phyloP scores from a whole-genome alignment of 1,140 invertebrate genomes.

The Ruditapes philippinarum region DNA sequence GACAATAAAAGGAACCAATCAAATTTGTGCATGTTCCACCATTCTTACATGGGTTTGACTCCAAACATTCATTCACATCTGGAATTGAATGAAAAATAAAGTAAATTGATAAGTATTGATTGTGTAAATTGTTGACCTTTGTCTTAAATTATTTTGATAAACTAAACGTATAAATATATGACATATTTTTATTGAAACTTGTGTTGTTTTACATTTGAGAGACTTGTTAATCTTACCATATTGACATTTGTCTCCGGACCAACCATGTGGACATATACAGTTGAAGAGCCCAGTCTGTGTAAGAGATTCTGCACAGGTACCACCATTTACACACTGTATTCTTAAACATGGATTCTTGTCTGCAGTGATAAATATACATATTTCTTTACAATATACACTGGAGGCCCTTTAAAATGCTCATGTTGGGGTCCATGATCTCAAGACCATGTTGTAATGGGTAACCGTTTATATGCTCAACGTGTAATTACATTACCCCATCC shows the following conservation, averaged over 20 bases:
- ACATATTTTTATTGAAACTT: no score
- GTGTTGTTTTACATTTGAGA: no score
- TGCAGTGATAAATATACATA: not conserved
- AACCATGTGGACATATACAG: constrained; percentile 75
- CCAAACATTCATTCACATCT: constrained; percentile 45
- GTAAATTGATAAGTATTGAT: no score
- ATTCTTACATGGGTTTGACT: constrained; percentile 90
- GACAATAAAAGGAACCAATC: constrained; percentile 91
- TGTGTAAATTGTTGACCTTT: no score
- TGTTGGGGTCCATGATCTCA: no score
- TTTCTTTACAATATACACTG: no score
- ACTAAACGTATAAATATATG: no score
- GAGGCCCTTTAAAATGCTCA: no score
- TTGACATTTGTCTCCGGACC: constrained; percentile 65
- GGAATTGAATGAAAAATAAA: not conserved
- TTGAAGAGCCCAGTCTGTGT: constrained; percentile 54
- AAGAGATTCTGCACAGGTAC: constrained; percentile 70
- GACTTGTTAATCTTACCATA: constrained; percentile 54
- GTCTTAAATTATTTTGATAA: no score
- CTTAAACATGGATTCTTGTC: constrained; percentile 59
- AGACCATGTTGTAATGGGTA: no score
- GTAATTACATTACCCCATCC: no score
- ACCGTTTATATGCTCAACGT: no score
- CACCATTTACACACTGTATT: constrained; percentile 81
- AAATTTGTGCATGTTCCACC: constrained; percentile 93